Percentiles rank a stretch among this genome's conserved stretches.
phyloP scores from a whole-genome alignment of 2,888 invertebrate species.

The Beris chalybata region DNA sequence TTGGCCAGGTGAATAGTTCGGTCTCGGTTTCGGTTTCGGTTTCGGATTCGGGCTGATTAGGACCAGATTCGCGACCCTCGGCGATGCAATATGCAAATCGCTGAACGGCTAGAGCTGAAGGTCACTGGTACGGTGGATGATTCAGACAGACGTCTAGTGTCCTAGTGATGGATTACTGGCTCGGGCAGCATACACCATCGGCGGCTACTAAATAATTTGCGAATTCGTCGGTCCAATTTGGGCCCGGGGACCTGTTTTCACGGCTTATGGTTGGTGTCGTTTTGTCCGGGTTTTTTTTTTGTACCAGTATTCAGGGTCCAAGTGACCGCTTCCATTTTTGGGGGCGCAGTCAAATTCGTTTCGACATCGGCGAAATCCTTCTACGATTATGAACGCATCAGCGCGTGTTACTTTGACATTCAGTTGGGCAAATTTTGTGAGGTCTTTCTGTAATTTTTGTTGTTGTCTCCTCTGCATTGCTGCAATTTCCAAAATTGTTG shows the following conservation, averaged over 20 bases:
- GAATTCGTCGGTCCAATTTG: slow-evolving; percentile 26
- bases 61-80: too few species aligned
- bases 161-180: neutral
- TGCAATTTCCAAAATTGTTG: slow-evolving; percentile 24
- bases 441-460: neutral
- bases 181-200: neutral
- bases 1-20: neutral
- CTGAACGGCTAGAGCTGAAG: neutral
- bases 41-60: neutral
- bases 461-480: neutral
- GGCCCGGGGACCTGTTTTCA: slow-evolving; percentile 43
- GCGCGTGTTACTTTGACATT: slow-evolving; percentile 36
- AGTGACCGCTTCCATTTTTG: slow-evolving; percentile 33
- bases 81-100: too few species aligned
- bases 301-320: neutral
- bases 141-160: neutral
- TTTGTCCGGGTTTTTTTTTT: neutral
- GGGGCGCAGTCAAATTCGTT: slow-evolving; percentile 37
- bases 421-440: slow-evolving; percentile 11
- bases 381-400: slow-evolving; percentile 39
- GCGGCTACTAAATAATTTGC: slow-evolving; percentile 7
- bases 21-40: too few species aligned
- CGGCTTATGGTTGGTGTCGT: slow-evolving; percentile 40
- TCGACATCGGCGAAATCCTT: slow-evolving; percentile 37
- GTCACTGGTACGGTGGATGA: neutral